Base-by-base conservation (phyloP, 2,113 vertebrate genomes). In the Donacobius atricapilla region DNA sequence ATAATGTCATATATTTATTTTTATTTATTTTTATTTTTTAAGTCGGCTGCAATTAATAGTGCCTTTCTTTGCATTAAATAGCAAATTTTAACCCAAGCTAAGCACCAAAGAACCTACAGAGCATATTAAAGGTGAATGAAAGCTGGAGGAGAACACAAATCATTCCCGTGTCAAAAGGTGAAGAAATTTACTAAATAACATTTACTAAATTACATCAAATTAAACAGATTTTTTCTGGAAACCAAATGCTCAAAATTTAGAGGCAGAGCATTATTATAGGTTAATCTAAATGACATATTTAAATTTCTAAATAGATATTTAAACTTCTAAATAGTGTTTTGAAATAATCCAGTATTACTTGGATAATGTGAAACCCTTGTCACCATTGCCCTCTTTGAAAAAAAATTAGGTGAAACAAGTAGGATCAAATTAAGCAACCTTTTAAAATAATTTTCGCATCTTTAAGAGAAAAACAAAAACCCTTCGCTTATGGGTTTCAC, bases 1-100 rank as follows among this genome's bases (percentile, higher is more conserved):
- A 8, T 53, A 82, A 64, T 5, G 2, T 17, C 4, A 13, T 19
- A 3, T 22, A 37, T 44, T 10, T 53, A 0, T 25, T 51, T 3
- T 12, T 19, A 35, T 10, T 3, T 69, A 22, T 39, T 30, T 6
- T 5, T 33, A 10, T 12, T 3, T 69, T 64, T 2, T 20, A 57
- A 40, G 8, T 5, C 7, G 8, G 1, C 0, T 1, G 1, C 6
- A 70, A 71, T 75, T 54, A 40, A 4, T 33, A 16, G 4, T n/a
- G 45, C 11, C 15, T 70, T 33, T 33, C 22, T 65, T 47, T 42
- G 9, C 37, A 60, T 60, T 13, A 56, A 75, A 60, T 4, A 27
- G 8, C 9, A 25, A 27, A 65, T 53, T 81, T 69, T 57, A 54
- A 73, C 66, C 6, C 9, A 17, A 47, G 10, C 3, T 18, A 14